A percentile compares a stretch with the other conserved stretches of the same genome.
phyloP scores from a whole-genome alignment of 1,140 invertebrate species.

The Drosophila paulistorum region DNA sequence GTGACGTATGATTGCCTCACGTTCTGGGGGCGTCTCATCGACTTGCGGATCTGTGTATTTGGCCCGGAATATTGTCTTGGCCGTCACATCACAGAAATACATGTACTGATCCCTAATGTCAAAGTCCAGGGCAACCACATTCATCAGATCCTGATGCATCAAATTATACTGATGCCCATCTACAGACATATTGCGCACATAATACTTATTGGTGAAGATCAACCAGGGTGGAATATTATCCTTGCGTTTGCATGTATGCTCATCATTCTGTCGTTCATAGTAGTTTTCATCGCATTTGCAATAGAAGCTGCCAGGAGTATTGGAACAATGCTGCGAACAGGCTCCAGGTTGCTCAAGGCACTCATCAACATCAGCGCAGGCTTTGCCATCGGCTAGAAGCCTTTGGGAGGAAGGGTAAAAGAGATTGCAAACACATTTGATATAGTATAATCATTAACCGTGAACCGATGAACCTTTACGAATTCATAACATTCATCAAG shows the following conservation, averaged over 20 bases:
- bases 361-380: conserved; percentile 96
- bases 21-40: conserved; percentile 83
- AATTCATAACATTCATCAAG: no score
- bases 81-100: conserved; percentile 97
- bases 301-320: conserved; percentile 96
- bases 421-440: no score
- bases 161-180: conserved; percentile 94
- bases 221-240: conserved; percentile 94
- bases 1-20: conserved; percentile 94
- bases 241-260: conserved; percentile 94
- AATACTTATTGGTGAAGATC: conserved; percentile 99
- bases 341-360: conserved; percentile 94
- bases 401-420: conserved; percentile 62
- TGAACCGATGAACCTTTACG: no score
- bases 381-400: conserved; percentile 92
- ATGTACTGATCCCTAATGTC: conserved; percentile 92
- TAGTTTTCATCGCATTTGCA: conserved; percentile 98
- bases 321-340: conserved; percentile 97
- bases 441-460: not conserved
- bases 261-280: conserved; percentile 93
- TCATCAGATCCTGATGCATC: conserved; percentile 97
- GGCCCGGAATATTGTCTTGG: conserved; percentile 94
- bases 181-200: conserved; percentile 96
- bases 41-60: conserved; percentile 84
- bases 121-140: conserved; percentile 98